These are phyloP conservation scores for Epinotia ramella DNA, from an alignment of 2,888 invertebrate genomes.

Conservation along the genomic window DNA sequence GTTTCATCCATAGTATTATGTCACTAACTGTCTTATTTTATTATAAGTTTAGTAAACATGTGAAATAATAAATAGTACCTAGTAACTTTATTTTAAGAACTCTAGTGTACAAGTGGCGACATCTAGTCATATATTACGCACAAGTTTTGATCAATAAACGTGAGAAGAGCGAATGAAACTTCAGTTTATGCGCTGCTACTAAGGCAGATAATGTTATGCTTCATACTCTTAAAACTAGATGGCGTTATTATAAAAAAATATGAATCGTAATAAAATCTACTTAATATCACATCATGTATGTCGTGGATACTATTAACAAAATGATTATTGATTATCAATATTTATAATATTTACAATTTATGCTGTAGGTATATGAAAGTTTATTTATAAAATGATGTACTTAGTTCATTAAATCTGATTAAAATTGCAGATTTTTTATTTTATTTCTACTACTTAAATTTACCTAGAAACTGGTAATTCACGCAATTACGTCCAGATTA, in stretches of 20 bases:
- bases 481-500: constrained; percentile 46
- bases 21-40: too few relatives aligned
- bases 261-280: background rate
- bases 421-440: background rate
- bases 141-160: background rate
- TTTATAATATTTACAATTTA: background rate
- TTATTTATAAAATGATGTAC: background rate
- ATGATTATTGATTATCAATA: background rate
- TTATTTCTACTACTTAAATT: background rate
- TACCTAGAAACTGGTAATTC: constrained; percentile 26
- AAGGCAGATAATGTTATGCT: background rate
- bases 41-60: background rate
- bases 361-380: background rate
- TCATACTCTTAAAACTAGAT: constrained; percentile 23
- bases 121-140: constrained; percentile 16
- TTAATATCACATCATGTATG: too few relatives aligned
- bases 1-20: too few relatives aligned
- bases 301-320: background rate
- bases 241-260: constrained; percentile 13
- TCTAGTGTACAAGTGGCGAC: constrained; percentile 22
- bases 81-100: background rate
- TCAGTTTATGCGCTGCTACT: background rate
- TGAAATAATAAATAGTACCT: background rate
- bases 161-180: background rate
- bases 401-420: background rate